Base-by-base conservation (phyloP, 2,888 invertebrate genomes). In the Clusia tigrina region DNA sequence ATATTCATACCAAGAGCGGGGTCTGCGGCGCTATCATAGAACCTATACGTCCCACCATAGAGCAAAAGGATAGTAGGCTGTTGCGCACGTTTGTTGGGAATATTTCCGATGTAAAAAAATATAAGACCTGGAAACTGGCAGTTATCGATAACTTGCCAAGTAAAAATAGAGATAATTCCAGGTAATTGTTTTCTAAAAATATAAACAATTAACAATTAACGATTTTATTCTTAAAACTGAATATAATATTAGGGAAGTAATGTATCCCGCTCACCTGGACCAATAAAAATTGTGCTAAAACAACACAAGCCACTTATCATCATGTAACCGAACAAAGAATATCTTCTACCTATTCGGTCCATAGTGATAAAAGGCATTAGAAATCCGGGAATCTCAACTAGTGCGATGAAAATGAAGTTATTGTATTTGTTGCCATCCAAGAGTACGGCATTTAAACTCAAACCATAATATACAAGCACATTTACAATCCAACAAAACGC, bases 401-500 rank as follows among this genome's bases (percentile, higher is more conserved):
- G 65, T 1, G 81, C 78, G 9, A 82, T 78, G 25, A 74, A 76
- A 22, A 91, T 89, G 74, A 91, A 94, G 82, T 93, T 93, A 15
- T 91, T 80, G 78, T 93, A 93, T 72, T 89, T 89, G 79, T 92
- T 89, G 1, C 92, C 93, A 18, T 88, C 82, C 54, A 94, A 82
- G 0, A 90, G 86, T 2, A 92, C 91, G 0, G 93, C 89, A 81
- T 91, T 92, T 59, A 94, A 86, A 0, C 91, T 91, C 42, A 94
- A 82, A 0, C 94, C 94, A 74, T 92, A 93, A 80, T 92, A 94
- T 20, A 93, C 89, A 67, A 93, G 89, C 0, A 91, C 90, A 72
- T 90, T 89, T 0, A 92, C 89, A 17, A 92, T 88, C 92, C 92
- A 93, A 85, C 91, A 92, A 70, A 91, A 87, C n/a, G 90, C 89